Evolutionary conservation across 2,797 vertebrate genomes (phyloP).

Genomic region (Petrocephalus sullivani): DNA sequence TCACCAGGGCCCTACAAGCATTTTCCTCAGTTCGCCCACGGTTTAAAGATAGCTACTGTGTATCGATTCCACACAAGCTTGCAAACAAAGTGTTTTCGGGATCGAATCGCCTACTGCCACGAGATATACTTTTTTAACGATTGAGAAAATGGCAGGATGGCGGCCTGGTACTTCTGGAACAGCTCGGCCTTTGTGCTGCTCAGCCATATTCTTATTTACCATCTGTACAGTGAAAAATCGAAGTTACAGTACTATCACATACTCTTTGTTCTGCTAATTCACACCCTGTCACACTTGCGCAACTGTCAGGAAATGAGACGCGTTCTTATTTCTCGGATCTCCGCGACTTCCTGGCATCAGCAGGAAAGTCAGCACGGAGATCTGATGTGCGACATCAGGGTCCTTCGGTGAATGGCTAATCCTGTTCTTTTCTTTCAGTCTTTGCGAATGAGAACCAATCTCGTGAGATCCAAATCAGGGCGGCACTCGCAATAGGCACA

Average conservation of each 20-base stretch:
- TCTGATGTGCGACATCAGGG: not conserved
- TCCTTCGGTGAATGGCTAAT: not conserved
- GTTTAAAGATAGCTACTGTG: slow-evolving; percentile 1
- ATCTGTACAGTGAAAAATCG: not conserved
- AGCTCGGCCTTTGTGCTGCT: not conserved
- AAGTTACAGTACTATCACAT: not conserved
- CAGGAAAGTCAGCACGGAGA: not conserved
- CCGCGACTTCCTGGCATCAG: not conserved
- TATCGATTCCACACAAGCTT: not conserved
- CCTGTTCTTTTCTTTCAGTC: not conserved
- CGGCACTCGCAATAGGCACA: not conserved
- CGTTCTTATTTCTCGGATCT: slow-evolving; percentile 14
- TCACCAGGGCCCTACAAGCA: not conserved
- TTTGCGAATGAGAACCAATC: not conserved
- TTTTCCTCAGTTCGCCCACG: not conserved
- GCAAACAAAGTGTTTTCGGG: not conserved
- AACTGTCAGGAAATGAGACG: not conserved
- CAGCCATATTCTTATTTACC: not conserved
- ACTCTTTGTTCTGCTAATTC: slow-evolving; percentile 10
- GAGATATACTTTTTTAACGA: slow-evolving; percentile 2
- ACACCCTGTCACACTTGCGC: not conserved
- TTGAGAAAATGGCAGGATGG: not conserved
- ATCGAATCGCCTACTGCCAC: not conserved
- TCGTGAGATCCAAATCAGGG: not conserved
- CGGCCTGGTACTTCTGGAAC: not conserved